Percentiles rank a stretch among this genome's conserved stretches.
Evolutionary conservation across 2,888 invertebrate species (phyloP).

Genomic region (Rhagophthalmus giganteus): DNA sequence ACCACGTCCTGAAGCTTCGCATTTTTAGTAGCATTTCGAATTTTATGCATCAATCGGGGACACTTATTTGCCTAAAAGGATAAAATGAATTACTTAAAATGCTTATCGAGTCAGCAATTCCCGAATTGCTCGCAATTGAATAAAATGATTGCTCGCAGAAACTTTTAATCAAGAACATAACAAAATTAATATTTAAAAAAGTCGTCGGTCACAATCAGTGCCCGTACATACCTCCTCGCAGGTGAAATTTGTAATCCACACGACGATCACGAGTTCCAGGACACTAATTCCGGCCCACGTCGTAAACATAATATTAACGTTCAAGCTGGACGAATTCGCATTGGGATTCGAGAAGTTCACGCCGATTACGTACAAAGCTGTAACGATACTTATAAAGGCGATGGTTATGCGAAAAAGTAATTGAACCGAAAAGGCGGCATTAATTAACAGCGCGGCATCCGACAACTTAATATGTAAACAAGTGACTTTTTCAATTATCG

Average conservation of each 20-base stretch:
- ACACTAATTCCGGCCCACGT: conserved; percentile 43
- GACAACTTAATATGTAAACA: conserved; percentile 43
- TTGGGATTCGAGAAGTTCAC: conserved; percentile 36
- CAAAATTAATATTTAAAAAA: conserved; percentile 2
- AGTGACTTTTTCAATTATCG: conserved; percentile 41
- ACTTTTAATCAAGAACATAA: conserved; percentile 14
- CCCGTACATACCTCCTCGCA: conserved; percentile 42
- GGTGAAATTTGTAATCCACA: conserved; percentile 42
- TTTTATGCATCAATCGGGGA: conserved; percentile 44
- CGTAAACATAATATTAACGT: conserved; percentile 38
- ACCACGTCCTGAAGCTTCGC: conserved; percentile 42
- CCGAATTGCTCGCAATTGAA: conserved; percentile 18
- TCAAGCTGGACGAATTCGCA: conserved; percentile 16
- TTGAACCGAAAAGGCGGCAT: conserved; percentile 43
- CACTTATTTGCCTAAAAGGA: conserved; percentile 44
- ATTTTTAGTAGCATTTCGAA: conserved; percentile 42
- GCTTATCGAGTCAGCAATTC: conserved; percentile 29
- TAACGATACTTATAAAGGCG: conserved; percentile 43
- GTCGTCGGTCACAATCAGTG: too few species aligned
- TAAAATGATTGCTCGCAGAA: conserved; percentile 19
- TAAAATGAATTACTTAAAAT: conserved; percentile 27
- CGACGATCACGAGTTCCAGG: conserved; percentile 40
- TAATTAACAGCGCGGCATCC: conserved; percentile 41
- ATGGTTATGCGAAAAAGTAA: conserved; percentile 42
- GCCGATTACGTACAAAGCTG: conserved; percentile 41